phyloP scores from a whole-genome alignment of 2,797 vertebrate species.

The Helicolenus hilgendorfi region DNA sequence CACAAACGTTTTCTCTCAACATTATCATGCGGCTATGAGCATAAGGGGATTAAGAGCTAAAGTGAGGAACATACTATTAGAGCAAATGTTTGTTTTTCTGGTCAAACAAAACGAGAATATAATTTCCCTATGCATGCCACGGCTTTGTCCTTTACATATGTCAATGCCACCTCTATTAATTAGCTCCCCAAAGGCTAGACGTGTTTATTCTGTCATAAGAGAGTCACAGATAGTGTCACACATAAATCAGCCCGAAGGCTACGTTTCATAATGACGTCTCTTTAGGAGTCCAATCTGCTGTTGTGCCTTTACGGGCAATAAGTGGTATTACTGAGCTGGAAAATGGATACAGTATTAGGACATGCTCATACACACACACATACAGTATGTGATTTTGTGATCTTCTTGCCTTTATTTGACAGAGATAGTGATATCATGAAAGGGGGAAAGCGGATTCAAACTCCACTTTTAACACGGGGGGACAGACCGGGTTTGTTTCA shows the following conservation, averaged over 20 bases:
- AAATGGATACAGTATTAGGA: not conserved
- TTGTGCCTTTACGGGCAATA: not conserved
- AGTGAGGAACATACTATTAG: not conserved
- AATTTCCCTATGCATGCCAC: not conserved
- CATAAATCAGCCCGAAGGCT: not conserved
- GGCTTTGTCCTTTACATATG: not conserved
- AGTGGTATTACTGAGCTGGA: not conserved
- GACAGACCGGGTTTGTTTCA: not conserved
- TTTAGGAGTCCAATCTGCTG: not conserved
- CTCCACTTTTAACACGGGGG: too few species aligned
- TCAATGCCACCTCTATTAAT: not conserved
- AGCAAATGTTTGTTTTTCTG: not conserved
- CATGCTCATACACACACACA: not conserved
- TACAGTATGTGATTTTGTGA: not conserved
- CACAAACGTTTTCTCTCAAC: not conserved
- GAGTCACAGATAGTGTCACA: not conserved
- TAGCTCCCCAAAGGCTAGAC: not conserved
- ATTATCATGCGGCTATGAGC: not conserved
- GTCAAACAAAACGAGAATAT: not conserved
- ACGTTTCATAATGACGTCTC: not conserved
- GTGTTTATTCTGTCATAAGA: not conserved
- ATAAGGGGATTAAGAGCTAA: not conserved
- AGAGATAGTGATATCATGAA: too few species aligned
- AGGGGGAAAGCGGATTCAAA: too few species aligned
- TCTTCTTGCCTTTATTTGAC: too few species aligned